Evolutionary conservation across 2,113 vertebrate species (phyloP).

Genomic region (Lagopus muta): DNA sequence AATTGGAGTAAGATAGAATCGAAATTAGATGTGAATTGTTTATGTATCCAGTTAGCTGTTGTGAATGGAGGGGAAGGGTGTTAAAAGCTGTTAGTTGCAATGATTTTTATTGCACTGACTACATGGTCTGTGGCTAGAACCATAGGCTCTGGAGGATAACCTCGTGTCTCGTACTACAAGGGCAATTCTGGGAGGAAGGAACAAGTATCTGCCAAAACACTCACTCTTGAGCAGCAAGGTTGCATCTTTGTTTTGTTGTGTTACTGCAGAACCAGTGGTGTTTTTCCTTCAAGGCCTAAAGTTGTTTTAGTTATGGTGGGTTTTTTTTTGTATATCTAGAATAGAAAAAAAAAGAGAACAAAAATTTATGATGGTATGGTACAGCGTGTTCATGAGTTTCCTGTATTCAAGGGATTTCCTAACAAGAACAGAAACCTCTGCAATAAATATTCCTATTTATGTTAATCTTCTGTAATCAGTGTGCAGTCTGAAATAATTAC

Average conservation of each 20-base stretch:
- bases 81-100: not conserved
- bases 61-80: not conserved
- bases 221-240: not conserved
- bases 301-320: not conserved
- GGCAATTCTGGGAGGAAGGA: not conserved
- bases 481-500: constrained; percentile 68
- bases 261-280: not conserved
- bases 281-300: not conserved
- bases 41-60: not conserved
- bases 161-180: not conserved
- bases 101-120: not conserved
- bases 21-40: constrained; percentile 23
- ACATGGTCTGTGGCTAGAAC: not conserved
- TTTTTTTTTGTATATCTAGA: not conserved
- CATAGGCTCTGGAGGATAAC: not conserved
- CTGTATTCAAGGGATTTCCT: constrained; percentile 49
- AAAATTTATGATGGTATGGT: not conserved
- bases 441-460: constrained; percentile 57
- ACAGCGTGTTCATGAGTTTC: not conserved
- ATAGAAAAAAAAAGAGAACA: not conserved
- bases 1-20: not conserved
- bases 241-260: not conserved
- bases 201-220: not conserved
- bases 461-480: constrained; percentile 68
- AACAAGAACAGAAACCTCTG: constrained; percentile 61